A percentile compares a stretch with the other conserved stretches of the same genome.
Conservation (phyloP, 2,888 invertebrate genomes). For the Dasypogon diadema region DNA sequence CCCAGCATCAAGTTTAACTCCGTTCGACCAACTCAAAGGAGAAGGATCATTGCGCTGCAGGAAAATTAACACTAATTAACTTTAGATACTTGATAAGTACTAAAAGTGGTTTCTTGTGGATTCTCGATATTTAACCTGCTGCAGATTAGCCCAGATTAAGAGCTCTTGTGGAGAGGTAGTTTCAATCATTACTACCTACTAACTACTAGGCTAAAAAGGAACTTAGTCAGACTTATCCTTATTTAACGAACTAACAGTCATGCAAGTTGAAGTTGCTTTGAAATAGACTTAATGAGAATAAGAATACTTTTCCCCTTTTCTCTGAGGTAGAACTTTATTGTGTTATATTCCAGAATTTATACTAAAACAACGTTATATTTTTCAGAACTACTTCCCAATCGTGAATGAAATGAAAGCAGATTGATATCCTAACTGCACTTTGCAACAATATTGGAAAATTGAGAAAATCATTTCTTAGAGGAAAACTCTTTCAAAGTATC, state of each 20-base stretch:
- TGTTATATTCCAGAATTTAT: too few species aligned
- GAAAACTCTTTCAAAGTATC: background rate
- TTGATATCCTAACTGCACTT: too few species aligned
- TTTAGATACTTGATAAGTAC: constrained; percentile 50
- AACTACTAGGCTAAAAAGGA: constrained; percentile 21
- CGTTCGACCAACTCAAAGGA: background rate
- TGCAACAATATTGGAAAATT: background rate
- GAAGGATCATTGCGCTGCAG: constrained; percentile 43
- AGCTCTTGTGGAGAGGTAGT: constrained; percentile 20
- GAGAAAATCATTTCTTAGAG: background rate
- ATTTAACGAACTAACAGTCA: constrained; percentile 18
- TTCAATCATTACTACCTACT: constrained; percentile 23
- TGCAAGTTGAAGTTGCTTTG: background rate
- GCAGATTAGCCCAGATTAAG: constrained; percentile 40
- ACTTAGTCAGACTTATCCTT: constrained; percentile 16
- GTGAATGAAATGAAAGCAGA: too few species aligned
- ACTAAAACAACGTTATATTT: too few species aligned
- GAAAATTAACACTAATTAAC: constrained; percentile 49
- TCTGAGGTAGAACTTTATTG: background rate
- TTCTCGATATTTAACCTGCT: constrained; percentile 45
- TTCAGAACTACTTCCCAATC: too few species aligned
- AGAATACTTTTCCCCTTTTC: background rate
- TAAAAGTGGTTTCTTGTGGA: constrained; percentile 33
- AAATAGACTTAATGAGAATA: constrained; percentile 17
- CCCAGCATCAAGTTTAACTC: background rate